These are phyloP conservation scores for Dynastes tityus DNA, from an alignment of 2,888 invertebrate genomes.

Conservation along the genomic window DNA sequence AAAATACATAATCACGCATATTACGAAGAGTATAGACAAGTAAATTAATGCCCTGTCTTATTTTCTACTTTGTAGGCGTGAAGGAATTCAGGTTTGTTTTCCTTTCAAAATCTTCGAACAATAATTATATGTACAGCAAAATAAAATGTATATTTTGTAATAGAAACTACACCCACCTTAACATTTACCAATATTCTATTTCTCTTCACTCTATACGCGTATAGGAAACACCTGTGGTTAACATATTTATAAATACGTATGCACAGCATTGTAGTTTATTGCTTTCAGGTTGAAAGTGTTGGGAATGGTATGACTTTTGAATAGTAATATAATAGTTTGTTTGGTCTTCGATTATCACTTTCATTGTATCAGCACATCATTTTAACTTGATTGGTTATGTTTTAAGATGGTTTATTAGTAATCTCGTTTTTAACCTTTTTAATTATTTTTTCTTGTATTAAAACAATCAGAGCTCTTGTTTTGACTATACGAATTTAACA, in stretches of 20 bases:
- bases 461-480: too few relatives aligned
- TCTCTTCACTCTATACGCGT: neutral
- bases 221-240: conserved; percentile 2
- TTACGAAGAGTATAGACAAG: too few relatives aligned
- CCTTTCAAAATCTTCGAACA: neutral
- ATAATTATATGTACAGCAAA: neutral
- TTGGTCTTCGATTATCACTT: too few relatives aligned
- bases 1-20: too few relatives aligned
- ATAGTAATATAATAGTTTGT: neutral
- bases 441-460: too few relatives aligned
- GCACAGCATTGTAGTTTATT: neutral
- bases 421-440: too few relatives aligned
- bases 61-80: neutral
- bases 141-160: conserved; percentile 1
- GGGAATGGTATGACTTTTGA: neutral
- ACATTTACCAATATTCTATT: neutral
- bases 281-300: neutral
- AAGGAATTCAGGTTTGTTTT: neutral
- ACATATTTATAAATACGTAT: neutral
- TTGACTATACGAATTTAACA: too few relatives aligned
- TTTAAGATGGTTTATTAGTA: too few relatives aligned
- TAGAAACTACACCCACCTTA: conserved; percentile 6
- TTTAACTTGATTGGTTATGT: too few relatives aligned
- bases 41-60: too few relatives aligned
- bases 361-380: too few relatives aligned